Percentiles rank a stretch among this genome's conserved stretches.
Conservation (phyloP, 2,113 vertebrate species). For the Labeo catla region DNA sequence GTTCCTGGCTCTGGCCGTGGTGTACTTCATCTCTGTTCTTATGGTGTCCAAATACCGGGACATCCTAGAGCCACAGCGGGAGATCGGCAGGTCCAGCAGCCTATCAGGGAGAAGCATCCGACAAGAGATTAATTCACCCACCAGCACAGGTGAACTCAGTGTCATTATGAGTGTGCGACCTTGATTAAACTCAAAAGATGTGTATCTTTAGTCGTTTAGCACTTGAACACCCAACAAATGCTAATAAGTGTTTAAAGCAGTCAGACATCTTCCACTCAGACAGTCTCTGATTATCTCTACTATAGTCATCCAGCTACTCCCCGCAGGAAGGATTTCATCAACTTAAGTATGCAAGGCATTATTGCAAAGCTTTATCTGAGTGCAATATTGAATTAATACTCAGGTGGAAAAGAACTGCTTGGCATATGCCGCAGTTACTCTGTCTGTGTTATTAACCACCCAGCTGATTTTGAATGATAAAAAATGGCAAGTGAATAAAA, state of each 20-base stretch:
- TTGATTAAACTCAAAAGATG: background rate
- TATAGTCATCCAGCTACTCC: background rate
- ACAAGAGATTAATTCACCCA: slow-evolving; percentile 98
- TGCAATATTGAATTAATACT: slow-evolving; percentile 3
- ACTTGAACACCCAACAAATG: background rate
- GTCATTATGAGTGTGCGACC: background rate
- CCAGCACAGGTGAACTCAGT: slow-evolving; percentile 88
- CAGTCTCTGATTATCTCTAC: background rate
- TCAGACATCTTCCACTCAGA: background rate
- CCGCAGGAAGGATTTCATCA: background rate
- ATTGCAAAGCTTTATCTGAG: slow-evolving; percentile 14
- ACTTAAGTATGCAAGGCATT: background rate
- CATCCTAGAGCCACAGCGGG: slow-evolving; percentile 95
- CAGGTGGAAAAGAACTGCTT: background rate
- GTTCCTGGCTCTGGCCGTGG: slow-evolving; percentile 95
- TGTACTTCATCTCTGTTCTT: slow-evolving; percentile 98
- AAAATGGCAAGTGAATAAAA: too few relatives aligned
- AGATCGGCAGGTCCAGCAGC: slow-evolving; percentile 91
- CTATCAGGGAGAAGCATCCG: slow-evolving; percentile 94
- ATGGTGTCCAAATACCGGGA: slow-evolving; percentile 99
- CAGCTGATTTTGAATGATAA: too few relatives aligned
- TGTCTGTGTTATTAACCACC: too few relatives aligned
- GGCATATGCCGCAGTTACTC: background rate
- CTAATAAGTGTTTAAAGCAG: background rate
- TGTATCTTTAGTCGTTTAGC: background rate